Conservation (phyloP, 1,140 invertebrate species). For the Nasonia longicornis region DNA sequence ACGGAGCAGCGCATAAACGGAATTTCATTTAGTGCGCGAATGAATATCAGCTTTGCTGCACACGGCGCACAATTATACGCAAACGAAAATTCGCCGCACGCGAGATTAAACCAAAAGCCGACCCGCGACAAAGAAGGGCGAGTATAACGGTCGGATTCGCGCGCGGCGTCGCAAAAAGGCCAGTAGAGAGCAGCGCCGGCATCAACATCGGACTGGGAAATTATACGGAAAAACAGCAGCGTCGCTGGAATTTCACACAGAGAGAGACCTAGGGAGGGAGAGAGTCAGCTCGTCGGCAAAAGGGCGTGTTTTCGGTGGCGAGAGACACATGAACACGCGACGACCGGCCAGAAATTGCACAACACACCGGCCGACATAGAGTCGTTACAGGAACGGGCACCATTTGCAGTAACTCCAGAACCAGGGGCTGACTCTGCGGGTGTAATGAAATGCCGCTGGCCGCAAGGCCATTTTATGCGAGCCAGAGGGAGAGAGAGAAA, state of each 20-base stretch:
- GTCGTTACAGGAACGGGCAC: conserved; percentile 6
- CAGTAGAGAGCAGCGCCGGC: background rate
- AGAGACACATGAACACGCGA: background rate
- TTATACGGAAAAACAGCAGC: conserved; percentile 23
- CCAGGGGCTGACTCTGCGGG: background rate
- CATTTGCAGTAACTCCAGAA: conserved; percentile 37
- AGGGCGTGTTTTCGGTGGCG: background rate
- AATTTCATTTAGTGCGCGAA: too few relatives aligned
- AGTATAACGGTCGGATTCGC: too few relatives aligned
- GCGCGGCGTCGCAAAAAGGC: background rate
- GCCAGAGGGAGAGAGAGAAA: background rate
- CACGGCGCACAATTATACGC: too few relatives aligned
- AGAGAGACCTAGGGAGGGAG: background rate
- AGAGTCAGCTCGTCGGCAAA: conserved; percentile 3
- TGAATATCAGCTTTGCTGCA: too few relatives aligned
- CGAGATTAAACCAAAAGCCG: too few relatives aligned
- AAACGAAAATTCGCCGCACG: too few relatives aligned
- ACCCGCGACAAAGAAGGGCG: too few relatives aligned
- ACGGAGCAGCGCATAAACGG: too few relatives aligned
- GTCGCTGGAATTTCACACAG: background rate
- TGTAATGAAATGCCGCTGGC: conserved; percentile 34
- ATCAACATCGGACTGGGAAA: conserved; percentile 27
- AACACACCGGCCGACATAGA: background rate
- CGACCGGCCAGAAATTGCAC: conserved; percentile 26
- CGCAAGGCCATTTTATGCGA: conserved; percentile 15